These are phyloP conservation scores for Drosophila cognata DNA, from an alignment of 2,888 invertebrate species.

Conservation along the genomic window DNA sequence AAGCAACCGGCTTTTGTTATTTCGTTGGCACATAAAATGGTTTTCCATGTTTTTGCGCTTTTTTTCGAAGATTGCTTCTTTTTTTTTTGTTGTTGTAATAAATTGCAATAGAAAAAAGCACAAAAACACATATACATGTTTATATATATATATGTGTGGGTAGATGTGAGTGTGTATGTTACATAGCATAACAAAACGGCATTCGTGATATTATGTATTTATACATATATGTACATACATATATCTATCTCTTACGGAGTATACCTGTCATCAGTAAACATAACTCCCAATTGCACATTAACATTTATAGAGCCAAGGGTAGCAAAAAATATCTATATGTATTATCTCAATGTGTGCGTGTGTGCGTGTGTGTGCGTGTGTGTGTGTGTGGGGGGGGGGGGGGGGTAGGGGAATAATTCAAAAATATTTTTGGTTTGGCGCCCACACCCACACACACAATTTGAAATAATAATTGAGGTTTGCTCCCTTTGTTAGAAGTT, in stretches of 20 bases:
- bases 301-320: slow-evolving; percentile 59
- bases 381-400: no score
- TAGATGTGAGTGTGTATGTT: slow-evolving; percentile 22
- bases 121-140: slow-evolving; percentile 8
- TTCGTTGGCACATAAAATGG: slow-evolving; percentile 76
- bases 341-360: not conserved
- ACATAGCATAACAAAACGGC: slow-evolving; percentile 23
- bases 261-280: slow-evolving; percentile 48
- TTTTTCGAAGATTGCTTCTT: slow-evolving; percentile 3
- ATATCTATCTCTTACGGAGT: slow-evolving; percentile 6
- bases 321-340: slow-evolving; percentile 26
- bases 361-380: not conserved
- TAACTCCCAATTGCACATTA: slow-evolving; percentile 55
- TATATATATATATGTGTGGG: not conserved
- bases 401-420: not conserved
- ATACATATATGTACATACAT: not conserved
- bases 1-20: slow-evolving; percentile 74
- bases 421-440: not conserved
- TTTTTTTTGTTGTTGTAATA: slow-evolving; percentile 43
- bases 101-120: slow-evolving; percentile 58
- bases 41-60: slow-evolving; percentile 53
- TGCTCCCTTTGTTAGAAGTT: not conserved
- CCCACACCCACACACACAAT: not conserved
- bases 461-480: not conserved
- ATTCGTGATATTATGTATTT: slow-evolving; percentile 23